phyloP scores from a whole-genome alignment of 2,888 invertebrate genomes.

The Digitonthophagus gazella region DNA sequence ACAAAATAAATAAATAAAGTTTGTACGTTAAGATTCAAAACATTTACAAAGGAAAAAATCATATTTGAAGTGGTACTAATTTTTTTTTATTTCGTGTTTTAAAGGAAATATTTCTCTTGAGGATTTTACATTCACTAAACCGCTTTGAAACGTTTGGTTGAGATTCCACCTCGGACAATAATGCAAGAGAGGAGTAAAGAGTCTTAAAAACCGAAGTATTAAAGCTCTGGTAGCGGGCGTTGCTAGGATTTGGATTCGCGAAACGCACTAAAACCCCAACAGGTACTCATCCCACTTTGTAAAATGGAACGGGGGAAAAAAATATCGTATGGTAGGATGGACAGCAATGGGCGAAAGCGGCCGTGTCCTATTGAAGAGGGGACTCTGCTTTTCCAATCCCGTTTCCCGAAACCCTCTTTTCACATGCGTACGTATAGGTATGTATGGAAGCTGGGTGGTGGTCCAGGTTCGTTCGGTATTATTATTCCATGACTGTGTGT shows the following conservation, averaged over 20 bases:
- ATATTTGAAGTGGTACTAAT: neutral
- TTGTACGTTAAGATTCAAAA: too few relatives aligned
- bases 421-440: neutral
- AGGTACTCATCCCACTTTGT: conserved; percentile 9
- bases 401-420: neutral
- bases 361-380: neutral
- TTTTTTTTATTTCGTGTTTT: neutral
- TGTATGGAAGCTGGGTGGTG: neutral
- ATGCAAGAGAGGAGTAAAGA: neutral
- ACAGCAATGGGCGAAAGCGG: conserved; percentile 14
- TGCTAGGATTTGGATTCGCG: neutral
- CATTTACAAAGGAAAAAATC: neutral
- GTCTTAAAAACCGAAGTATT: conserved; percentile 8
- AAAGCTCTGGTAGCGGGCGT: neutral
- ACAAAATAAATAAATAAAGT: too few relatives aligned
- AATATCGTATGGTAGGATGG: neutral
- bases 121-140: neutral
- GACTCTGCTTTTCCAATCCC: neutral
- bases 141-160: neutral
- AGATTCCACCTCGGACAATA: neutral
- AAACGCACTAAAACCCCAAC: conserved; percentile 8
- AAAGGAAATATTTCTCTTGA: neutral
- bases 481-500: neutral
- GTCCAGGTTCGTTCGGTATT: neutral
- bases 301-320: conserved; percentile 8